Conservation (phyloP, 2,888 invertebrate genomes). For the Dendrolimus houi region DNA sequence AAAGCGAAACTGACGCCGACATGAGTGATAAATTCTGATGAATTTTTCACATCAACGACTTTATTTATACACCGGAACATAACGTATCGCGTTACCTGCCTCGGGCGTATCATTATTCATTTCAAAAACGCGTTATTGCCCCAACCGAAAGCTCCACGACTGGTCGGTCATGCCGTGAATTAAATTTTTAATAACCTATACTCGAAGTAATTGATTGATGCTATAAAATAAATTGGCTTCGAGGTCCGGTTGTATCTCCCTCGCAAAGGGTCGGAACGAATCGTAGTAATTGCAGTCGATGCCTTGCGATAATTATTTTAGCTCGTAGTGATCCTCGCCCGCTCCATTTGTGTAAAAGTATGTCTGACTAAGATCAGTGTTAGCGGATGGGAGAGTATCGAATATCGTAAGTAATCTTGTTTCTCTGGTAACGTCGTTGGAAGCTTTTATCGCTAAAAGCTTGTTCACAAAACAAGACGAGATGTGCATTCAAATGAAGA, state of each 20-base stretch:
- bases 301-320: constrained; percentile 6
- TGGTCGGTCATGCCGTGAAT: constrained; percentile 38
- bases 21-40: constrained; percentile 50
- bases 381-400: too few relatives aligned
- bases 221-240: constrained; percentile 53
- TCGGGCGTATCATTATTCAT: constrained; percentile 52
- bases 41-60: constrained; percentile 60
- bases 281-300: constrained; percentile 34
- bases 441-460: constrained; percentile 2
- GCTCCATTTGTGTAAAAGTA: background rate
- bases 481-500: background rate
- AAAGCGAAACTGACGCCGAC: constrained; percentile 34
- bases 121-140: constrained; percentile 53
- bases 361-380: background rate
- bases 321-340: background rate
- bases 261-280: constrained; percentile 38
- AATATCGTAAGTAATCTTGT: background rate
- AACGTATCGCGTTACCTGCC: constrained; percentile 52
- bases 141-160: constrained; percentile 32
- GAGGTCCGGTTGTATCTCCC: constrained; percentile 25
- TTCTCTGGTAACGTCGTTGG: background rate
- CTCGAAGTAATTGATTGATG: constrained; percentile 59
- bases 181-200: constrained; percentile 54
- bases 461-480: background rate
- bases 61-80: constrained; percentile 54